Evolutionary conservation across 1,140 invertebrate species (phyloP), one percentile per base, ranked within the genome.

Genomic region (Lordiphosa stackelbergi): DNA sequence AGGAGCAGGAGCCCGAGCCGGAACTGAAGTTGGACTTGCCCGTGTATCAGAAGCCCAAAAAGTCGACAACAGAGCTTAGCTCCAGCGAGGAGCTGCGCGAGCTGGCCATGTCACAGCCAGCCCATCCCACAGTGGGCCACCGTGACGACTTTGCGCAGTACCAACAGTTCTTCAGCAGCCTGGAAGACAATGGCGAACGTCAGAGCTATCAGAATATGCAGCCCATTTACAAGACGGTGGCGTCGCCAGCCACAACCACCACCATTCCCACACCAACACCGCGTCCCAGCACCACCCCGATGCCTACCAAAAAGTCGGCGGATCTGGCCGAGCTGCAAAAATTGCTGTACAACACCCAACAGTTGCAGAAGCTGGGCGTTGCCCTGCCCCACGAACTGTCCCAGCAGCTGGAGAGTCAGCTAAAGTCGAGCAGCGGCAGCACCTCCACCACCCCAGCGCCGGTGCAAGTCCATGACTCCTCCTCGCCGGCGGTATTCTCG

Each of bases 291-390:
- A 42, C 16, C 43, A 52, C 40, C 31, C 53, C 52, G 36, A 12
- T 53, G 9, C 38, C 53, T 45, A 12, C 66, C 5, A 57, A 42
- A 1, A 34, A 42, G 6, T 62, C 72, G 35, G 45, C 48, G 0
- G 70, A 86, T 56, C 42, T 86, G 7, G 73, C 70, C 1, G 81
- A 86, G 58, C 51, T 87, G 24, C 85, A 86, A 38, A 87, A 87
- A 45, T 42, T 87, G 13, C 69, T 87, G 2, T 87, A 85, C 55
- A 86, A 87, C 43, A 85, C 85, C 10, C 77, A 85, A n/a, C 68
- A 85, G 58, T 38, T 87, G 40, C 87, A 89, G 61, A 87, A 87
- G 53, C 52, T 89, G 31, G 89, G 89, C 69, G 85, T 88, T 12
- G 87, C 87, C 0, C 53, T 88, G 40, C 88, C 87, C 19, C 68